phyloP scores from a whole-genome alignment of 1,140 invertebrate species.

The Drosophila bocqueti region DNA sequence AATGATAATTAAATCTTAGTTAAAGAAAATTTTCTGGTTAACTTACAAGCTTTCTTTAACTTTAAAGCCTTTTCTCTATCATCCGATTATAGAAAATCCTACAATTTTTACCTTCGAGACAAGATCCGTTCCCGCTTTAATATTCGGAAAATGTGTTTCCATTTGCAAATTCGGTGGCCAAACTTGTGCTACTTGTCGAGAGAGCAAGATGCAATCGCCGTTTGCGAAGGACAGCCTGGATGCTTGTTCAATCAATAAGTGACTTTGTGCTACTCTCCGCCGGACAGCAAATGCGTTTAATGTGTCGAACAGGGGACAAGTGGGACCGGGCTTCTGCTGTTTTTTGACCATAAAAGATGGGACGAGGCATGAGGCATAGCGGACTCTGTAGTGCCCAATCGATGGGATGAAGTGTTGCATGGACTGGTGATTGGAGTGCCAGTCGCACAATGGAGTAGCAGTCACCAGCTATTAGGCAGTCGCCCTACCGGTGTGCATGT shows the following conservation, averaged over 20 bases:
- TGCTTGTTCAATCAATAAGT: conserved; percentile 57
- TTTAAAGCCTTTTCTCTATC: neutral
- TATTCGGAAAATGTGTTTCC: conserved; percentile 16
- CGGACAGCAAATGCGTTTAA: conserved; percentile 53
- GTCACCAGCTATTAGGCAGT: conserved; percentile 57
- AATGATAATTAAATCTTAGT: no score
- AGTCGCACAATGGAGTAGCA: conserved; percentile 47
- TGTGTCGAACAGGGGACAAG: conserved; percentile 21
- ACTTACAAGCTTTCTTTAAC: neutral
- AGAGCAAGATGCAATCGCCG: conserved; percentile 9
- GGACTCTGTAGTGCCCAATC: conserved; percentile 3
- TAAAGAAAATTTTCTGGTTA: neutral
- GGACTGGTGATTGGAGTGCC: conserved; percentile 68
- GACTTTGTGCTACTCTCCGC: conserved; percentile 45
- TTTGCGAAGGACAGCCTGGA: conserved; percentile 17
- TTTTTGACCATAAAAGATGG: conserved; percentile 38
- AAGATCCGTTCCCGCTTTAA: conserved; percentile 4
- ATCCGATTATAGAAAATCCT: neutral
- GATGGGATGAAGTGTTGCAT: conserved; percentile 56
- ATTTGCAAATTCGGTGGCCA: conserved; percentile 24
- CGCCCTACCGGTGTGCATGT: conserved; percentile 19
- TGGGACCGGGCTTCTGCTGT: conserved; percentile 22
- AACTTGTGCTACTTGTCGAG: conserved; percentile 10
- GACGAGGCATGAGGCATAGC: neutral
- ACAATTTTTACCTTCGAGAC: conserved; percentile 11